Base-by-base conservation (phyloP, 2,113 vertebrate genomes). In the Loxodonta africana region DNA sequence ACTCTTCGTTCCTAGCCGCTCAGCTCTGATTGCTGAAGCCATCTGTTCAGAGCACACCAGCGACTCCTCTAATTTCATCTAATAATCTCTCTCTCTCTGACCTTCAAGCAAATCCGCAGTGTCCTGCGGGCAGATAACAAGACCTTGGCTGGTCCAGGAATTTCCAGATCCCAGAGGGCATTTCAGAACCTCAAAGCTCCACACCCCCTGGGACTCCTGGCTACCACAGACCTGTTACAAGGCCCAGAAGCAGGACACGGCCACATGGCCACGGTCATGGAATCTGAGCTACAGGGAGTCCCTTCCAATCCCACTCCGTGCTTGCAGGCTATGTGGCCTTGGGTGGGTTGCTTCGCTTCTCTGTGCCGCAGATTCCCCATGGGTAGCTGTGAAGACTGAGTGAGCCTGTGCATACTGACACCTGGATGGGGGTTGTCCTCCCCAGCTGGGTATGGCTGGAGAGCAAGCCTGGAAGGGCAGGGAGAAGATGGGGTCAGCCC, bases 21-120 rank as follows among this genome's bases (percentile, higher is more conserved):
- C 88, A 21, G 62, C 81, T 2, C 91, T 83, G 93, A 83, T 69
- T 89, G 73, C 48, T 17, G 83, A 48, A 37, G 41, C n/a, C 3
- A 25, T 3, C 9, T 15, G 6, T 11, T 14, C 2, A 15, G 4
- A 11, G 37, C 44, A 23, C 15, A 20, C 25, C 87, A 83, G 95
- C 37, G 28, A 97, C 92, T 26, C 15, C 76, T 88, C 91, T 82
- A 87, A 95, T 95, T 94, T 97, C 97, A 97, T 83, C 53, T 21
- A 17, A 26, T 11, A 14, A 74, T n/a, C 63, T 95, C 73, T 91
- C 73, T 91, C 94, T 82, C 87, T 74, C 71, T 63, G 0, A 8
- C 91, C 77, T 96, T 97, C 44, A 57, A 85, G 88, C 91, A 92
- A 44, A 88, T 87, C 96, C 83, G 73, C 41, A 67, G 93, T 92